These are phyloP conservation scores for Melolontha melolontha DNA, from an alignment of 2,888 invertebrate genomes.

Conservation along the genomic window DNA sequence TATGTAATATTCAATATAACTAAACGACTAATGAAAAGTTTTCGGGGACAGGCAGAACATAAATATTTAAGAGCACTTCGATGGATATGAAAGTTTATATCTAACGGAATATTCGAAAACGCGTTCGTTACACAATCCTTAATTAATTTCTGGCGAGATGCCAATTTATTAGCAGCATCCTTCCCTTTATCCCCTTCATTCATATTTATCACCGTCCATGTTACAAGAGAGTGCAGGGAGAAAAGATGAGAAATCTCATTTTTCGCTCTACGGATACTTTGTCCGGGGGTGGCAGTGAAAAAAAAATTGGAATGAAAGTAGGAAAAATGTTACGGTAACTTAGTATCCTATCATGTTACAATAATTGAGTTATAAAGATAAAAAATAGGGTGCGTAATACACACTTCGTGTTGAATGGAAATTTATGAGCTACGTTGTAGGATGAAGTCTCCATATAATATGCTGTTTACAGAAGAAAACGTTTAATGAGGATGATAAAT, in stretches of 20 bases:
- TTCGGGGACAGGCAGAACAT: not conserved
- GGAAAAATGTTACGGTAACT: slow-evolving; percentile 37
- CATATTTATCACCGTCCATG: slow-evolving; percentile 39
- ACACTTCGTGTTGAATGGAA: slow-evolving; percentile 38
- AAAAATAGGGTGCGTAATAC: slow-evolving; percentile 43
- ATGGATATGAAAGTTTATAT: not conserved
- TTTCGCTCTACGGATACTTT: slow-evolving; percentile 30
- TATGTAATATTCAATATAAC: no score
- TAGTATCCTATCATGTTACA: slow-evolving; percentile 43
- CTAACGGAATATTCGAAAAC: slow-evolving; percentile 6
- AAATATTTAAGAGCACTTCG: slow-evolving; percentile 27
- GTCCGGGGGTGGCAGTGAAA: slow-evolving; percentile 11
- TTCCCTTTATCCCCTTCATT: slow-evolving; percentile 35
- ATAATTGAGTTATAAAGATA: slow-evolving; percentile 44
- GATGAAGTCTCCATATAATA: slow-evolving; percentile 25
- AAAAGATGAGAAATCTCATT: slow-evolving; percentile 39
- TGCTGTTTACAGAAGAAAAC: slow-evolving; percentile 4
- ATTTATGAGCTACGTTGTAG: slow-evolving; percentile 37
- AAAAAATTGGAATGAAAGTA: slow-evolving; percentile 19
- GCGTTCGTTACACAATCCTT: slow-evolving; percentile 28
- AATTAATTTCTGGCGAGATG: slow-evolving; percentile 31
- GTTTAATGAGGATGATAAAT: slow-evolving; percentile 28
- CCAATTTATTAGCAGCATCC: slow-evolving; percentile 41
- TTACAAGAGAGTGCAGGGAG: slow-evolving; percentile 9
- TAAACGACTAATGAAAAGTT: not conserved